These are phyloP conservation scores for Bagarius yarrelli DNA, from an alignment of 2,113 vertebrate genomes.

Conservation along the genomic window DNA sequence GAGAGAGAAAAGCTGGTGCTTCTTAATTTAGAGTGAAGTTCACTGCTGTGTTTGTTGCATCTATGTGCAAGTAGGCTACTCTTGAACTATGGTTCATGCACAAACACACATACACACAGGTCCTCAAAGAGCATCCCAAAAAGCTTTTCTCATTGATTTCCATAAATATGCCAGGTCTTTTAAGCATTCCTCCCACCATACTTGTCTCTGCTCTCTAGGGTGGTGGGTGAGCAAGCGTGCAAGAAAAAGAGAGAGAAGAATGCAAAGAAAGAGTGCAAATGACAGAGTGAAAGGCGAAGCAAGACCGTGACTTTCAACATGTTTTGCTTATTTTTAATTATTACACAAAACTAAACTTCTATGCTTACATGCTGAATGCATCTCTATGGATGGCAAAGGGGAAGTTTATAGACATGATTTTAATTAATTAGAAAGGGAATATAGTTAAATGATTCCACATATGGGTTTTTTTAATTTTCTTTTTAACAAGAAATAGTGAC, in stretches of 20 bases:
- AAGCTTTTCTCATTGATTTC: slow-evolving; percentile 46
- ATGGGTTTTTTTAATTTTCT: background rate
- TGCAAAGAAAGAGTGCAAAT: slow-evolving; percentile 27
- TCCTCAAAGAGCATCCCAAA: slow-evolving; percentile 43
- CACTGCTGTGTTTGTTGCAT: slow-evolving; percentile 29
- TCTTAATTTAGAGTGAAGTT: slow-evolving; percentile 40
- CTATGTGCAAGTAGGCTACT: slow-evolving; percentile 52
- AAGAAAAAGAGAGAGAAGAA: slow-evolving; percentile 3
- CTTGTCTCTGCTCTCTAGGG: slow-evolving; percentile 39
- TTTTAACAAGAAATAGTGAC: background rate
- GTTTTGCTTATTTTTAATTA: slow-evolving; percentile 25
- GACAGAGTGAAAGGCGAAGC: slow-evolving; percentile 17
- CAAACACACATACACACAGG: slow-evolving; percentile 31
- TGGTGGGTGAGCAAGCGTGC: slow-evolving; percentile 7
- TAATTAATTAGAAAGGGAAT: background rate
- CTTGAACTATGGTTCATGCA: slow-evolving; percentile 18
- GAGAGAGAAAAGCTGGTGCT: slow-evolving; percentile 10
- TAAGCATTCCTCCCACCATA: slow-evolving; percentile 43
- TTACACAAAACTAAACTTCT: slow-evolving; percentile 9
- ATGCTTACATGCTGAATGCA: slow-evolving; percentile 3
- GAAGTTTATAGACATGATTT: background rate
- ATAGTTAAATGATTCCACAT: background rate
- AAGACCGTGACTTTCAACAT: slow-evolving; percentile 22
- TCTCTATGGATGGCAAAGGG: background rate
- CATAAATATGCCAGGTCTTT: slow-evolving; percentile 49